Evolutionary conservation across 2,888 invertebrate genomes (phyloP), one percentile per base, ranked within the genome.

Genomic region (Andrena camellia): DNA sequence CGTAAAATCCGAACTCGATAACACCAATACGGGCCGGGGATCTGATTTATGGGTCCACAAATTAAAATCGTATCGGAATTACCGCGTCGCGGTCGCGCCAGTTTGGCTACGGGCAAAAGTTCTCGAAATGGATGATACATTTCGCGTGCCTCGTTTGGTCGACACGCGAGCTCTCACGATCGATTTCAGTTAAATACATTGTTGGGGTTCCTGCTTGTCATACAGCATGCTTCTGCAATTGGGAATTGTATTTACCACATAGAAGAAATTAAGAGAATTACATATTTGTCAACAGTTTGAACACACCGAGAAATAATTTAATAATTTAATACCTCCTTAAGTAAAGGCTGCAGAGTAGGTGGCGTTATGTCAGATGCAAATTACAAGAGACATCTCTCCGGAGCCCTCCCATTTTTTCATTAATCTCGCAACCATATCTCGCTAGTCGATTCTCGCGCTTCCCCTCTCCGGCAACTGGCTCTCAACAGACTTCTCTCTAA

Each of bases 1-100:
- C 17, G 66, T 66, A 31, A 67, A 79, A 79, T 64, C 54, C 48
- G 31, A 63, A 67, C 67, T 70, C 82, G 82, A 75, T 80, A 74
- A 79, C 82, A 75, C 62, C 74, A 50, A 82, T 78, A 81, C 57
- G 57, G 1, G 8, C 23, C 23, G 23, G 3, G 42, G 31, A 67
- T 52, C 23, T 79, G 82, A 82, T 82, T 82, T 79, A 82, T 82
- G 74, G 67, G 57, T 74, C 31, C 74, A 68, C 79, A 75, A 79
- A 79, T 82, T 79, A 79, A 82, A 79, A 82, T 82, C 79, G 67
- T 79, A 82, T 82, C 82, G 35, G 71, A 63, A 79, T 81, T 74
- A 78, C 50, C 60, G 8, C 20, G 48, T 23, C 48, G 5, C 62
- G 33, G 42, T 20, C 35, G 62, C 35, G 62, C 23, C 57, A 20